These are phyloP conservation scores for Tiaroga cobitis DNA, from an alignment of 2,797 vertebrate species.

Conservation along the genomic window DNA sequence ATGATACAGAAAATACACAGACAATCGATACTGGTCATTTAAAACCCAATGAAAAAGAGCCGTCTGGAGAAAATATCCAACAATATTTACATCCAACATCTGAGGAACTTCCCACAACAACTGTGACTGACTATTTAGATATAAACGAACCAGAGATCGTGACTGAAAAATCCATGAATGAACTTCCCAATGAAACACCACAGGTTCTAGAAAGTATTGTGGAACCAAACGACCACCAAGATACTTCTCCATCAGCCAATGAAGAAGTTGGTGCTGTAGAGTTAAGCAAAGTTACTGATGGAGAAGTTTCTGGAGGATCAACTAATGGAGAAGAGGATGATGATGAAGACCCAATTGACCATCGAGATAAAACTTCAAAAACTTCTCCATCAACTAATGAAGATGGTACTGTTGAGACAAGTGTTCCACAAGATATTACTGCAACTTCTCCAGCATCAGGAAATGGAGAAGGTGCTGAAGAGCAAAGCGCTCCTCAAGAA, in stretches of 20 bases:
- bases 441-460: neutral
- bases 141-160: neutral
- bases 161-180: constrained; percentile 5
- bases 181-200: constrained; percentile 3
- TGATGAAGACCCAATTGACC: neutral
- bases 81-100: neutral
- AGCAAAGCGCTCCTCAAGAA: constrained; percentile 13
- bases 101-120: neutral
- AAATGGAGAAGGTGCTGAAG: neutral
- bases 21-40: neutral
- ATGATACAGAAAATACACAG: neutral
- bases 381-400: neutral
- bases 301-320: neutral
- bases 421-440: neutral
- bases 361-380: neutral
- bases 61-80: constrained; percentile 16
- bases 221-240: neutral
- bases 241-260: neutral
- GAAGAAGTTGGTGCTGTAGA: neutral
- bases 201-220: neutral
- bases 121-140: neutral
- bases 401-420: neutral
- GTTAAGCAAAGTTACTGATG: neutral
- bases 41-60: constrained; percentile 33
- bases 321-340: neutral